Base-by-base conservation (phyloP, 2,797 vertebrate genomes). In the Trematomus bernacchii region DNA sequence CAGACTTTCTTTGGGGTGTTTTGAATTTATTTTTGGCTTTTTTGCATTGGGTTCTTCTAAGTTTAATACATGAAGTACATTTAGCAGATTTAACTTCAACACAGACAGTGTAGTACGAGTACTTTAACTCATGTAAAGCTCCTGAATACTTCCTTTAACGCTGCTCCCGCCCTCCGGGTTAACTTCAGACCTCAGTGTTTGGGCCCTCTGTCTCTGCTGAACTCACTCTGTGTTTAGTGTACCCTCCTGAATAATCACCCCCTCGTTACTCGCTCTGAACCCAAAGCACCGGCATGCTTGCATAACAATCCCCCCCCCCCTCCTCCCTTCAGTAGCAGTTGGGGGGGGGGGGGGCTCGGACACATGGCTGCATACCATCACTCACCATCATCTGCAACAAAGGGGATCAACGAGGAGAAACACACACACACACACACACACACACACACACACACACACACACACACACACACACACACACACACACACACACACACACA, bases 341-440 rank as follows among this genome's bases (percentile, higher is more conserved):
- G 27, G 27, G 23, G 23, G 23, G n/a, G n/a, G 52, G 43, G 51
- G 52, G 10, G 71, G 73, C 83, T 76, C 40, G 0, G 78, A 85
- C 86, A 89, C 87, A 91, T 75, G 86, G 83, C 75, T 64, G 2
- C 82, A 92, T 88, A 85, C 85, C 88, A 87, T 70, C 69, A 58
- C 87, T 85, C 76, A 40, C 69, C 82, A 80, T 87, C 89, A 48
- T 75, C 88, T 76, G 76, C 87, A 52, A 91, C 92, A 94, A 93
- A 93, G 89, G 89, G 80, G 65, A 84, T 88, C 83, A 82, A 54
- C 59, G 23, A 0, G 27, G 82, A 87, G 76, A 91, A 79, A 3
- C 2, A 23, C 23, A 23, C 23, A 33, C 30, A 33, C 30, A 33
- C 30, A 33, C 30, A 33, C 30, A 33, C 30, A 33, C 33, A 33